Conservation (phyloP, 2,797 vertebrate genomes). For the Lepus townsendii region DNA sequence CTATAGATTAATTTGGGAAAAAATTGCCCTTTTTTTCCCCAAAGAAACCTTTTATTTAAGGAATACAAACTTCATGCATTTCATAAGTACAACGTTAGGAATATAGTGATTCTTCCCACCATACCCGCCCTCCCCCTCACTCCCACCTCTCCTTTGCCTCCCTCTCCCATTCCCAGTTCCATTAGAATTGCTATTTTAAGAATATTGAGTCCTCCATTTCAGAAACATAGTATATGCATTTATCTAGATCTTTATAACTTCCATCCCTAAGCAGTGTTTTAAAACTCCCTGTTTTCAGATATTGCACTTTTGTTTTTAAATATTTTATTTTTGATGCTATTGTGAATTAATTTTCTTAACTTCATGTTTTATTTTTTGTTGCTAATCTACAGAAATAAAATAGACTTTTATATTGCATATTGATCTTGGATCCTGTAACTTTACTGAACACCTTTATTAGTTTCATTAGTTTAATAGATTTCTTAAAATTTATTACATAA, state of each 20-base stretch:
- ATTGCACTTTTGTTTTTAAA: background rate
- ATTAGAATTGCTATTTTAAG: background rate
- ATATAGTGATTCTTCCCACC: too few species aligned
- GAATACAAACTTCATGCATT: too few species aligned
- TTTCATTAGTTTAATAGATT: slow-evolving; percentile 6
- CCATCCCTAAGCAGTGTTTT: background rate
- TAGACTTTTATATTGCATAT: background rate
- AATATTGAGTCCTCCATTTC: background rate
- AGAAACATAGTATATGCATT: background rate
- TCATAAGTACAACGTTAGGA: too few species aligned
- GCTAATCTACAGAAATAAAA: background rate
- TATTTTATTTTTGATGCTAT: background rate
- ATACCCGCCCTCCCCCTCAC: too few species aligned
- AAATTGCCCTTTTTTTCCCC: too few species aligned
- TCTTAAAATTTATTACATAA: background rate
- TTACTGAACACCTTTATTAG: background rate
- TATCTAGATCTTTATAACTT: background rate
- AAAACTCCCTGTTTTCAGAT: background rate
- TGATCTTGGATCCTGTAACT: background rate
- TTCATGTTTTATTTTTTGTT: background rate
- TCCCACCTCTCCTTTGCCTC: too few species aligned
- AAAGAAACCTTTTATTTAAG: too few species aligned
- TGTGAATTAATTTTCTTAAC: background rate
- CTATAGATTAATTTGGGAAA: background rate
- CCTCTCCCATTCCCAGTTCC: too few species aligned